These are phyloP conservation scores for Colius striatus DNA, from an alignment of 2,113 vertebrate genomes.

Conservation along the genomic window DNA sequence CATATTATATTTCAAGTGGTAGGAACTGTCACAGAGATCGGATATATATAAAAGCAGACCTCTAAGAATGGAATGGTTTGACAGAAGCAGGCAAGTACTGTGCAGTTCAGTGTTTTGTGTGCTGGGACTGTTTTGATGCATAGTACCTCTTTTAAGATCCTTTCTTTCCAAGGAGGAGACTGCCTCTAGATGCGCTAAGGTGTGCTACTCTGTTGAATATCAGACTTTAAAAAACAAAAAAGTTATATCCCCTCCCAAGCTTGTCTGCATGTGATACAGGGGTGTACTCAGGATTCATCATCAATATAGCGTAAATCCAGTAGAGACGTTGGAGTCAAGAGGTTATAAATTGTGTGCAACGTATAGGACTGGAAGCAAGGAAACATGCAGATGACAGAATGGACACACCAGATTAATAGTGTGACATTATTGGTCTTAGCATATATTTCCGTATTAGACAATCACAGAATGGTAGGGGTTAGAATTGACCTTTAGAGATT, in stretches of 20 bases:
- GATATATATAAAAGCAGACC: not conserved
- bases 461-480: too few relatives aligned
- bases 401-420: not conserved
- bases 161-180: not conserved
- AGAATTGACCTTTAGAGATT: too few relatives aligned
- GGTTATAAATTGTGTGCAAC: not conserved
- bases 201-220: not conserved
- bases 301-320: not conserved
- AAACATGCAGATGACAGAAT: not conserved
- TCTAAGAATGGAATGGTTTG: not conserved
- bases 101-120: not conserved
- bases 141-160: not conserved
- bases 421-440: not conserved
- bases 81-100: fast-evolving
- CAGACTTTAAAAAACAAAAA: not conserved
- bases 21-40: not conserved
- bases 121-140: not conserved
- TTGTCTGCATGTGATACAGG: not conserved
- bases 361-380: not conserved
- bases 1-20: not conserved
- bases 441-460: fast-evolving
- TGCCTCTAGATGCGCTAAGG: not conserved
- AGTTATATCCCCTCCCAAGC: not conserved
- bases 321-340: not conserved
- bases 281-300: not conserved